These are phyloP conservation scores for Diabrotica virgifera DNA, from an alignment of 1,140 invertebrate genomes.

Conservation along the genomic window DNA sequence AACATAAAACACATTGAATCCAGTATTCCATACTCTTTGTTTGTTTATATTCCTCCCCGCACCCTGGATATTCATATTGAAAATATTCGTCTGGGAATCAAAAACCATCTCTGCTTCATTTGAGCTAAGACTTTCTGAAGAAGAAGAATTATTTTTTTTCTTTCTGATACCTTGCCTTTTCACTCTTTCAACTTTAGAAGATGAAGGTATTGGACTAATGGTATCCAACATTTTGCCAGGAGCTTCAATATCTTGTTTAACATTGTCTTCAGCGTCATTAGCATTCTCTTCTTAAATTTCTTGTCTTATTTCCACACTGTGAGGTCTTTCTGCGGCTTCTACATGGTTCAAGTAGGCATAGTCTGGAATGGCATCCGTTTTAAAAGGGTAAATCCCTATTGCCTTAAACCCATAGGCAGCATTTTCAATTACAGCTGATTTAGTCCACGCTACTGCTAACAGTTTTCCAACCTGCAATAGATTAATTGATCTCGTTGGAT, in stretches of 20 bases:
- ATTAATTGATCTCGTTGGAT: conserved; percentile 20
- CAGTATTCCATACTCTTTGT: too few species aligned
- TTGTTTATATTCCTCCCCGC: too few species aligned
- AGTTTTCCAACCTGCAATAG: conserved; percentile 23
- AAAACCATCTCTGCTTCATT: too few species aligned
- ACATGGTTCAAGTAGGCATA: conserved; percentile 20
- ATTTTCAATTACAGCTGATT: conserved; percentile 21
- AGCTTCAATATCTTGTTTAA: background rate
- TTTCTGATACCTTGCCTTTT: too few species aligned
- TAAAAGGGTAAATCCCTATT: conserved; percentile 27
- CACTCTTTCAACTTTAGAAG: background rate
- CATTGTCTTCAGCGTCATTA: background rate
- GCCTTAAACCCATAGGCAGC: conserved; percentile 25
- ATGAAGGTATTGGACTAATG: background rate
- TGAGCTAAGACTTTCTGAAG: too few species aligned
- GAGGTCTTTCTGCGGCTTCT: background rate
- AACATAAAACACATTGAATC: too few species aligned
- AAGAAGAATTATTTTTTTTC: too few species aligned
- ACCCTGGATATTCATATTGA: too few species aligned
- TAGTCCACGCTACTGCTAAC: conserved; percentile 20
- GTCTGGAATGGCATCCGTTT: conserved; percentile 21
- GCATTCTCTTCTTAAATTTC: background rate
- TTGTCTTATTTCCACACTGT: background rate
- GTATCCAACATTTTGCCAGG: background rate
- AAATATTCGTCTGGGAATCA: too few species aligned